Evolutionary conservation across 2,113 vertebrate species (phyloP).

Genomic region (Lepus americanus): DNA sequence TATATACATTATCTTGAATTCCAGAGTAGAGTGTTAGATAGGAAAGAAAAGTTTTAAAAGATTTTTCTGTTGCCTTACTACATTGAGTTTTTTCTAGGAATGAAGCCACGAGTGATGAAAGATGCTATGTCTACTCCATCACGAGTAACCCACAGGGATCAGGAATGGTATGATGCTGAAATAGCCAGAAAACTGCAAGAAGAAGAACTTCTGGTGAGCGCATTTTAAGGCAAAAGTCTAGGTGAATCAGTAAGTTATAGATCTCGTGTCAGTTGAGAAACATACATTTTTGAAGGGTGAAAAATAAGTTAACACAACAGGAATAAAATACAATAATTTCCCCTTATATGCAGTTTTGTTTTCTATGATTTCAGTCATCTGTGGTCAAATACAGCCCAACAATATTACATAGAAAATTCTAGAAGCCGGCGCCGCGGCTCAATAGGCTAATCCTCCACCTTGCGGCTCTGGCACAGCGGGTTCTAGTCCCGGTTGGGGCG

Average conservation of each 20-base stretch:
- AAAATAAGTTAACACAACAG: neutral
- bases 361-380: neutral
- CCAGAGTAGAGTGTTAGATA: neutral
- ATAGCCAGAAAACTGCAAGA: slow-evolving; percentile 96
- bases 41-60: neutral
- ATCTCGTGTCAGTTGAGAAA: neutral
- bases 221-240: slow-evolving; percentile 27
- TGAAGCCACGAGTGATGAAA: slow-evolving; percentile 72
- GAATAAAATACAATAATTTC: neutral
- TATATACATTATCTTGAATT: neutral
- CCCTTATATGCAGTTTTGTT: neutral
- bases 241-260: neutral
- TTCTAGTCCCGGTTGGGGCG: too few species aligned
- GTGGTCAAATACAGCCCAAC: neutral
- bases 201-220: slow-evolving; percentile 94
- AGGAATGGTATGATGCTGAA: slow-evolving; percentile 94
- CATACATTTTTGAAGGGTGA: neutral
- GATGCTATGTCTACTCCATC: slow-evolving; percentile 88
- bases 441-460: too few species aligned
- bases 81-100: slow-evolving; percentile 78
- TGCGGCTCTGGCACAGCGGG: too few species aligned
- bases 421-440: neutral
- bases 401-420: neutral
- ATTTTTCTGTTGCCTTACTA: slow-evolving; percentile 43
- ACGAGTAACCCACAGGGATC: slow-evolving; percentile 86